These are phyloP conservation scores for Stegostoma tigrinum DNA, from an alignment of 2,113 vertebrate species.

Conservation along the genomic window DNA sequence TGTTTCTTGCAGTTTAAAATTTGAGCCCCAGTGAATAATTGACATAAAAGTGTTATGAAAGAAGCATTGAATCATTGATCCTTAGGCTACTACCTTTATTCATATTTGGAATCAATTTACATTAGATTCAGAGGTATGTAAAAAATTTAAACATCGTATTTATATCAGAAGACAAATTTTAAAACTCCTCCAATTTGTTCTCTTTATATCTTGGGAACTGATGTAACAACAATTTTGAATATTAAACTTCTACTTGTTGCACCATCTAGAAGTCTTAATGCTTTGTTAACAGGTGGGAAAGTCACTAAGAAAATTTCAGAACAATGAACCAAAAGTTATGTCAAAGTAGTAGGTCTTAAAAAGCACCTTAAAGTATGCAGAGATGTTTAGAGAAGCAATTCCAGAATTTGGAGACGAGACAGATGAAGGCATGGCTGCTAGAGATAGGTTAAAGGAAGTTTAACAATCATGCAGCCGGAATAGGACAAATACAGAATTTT, in stretches of 20 bases:
- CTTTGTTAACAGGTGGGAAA: neutral
- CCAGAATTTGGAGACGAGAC: neutral
- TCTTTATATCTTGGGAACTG: neutral
- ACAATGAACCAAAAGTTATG: neutral
- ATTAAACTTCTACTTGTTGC: neutral
- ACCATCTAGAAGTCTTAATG: neutral
- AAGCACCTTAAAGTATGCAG: neutral
- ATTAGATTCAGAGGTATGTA: neutral
- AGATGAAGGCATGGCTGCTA: neutral
- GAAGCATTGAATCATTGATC: neutral
- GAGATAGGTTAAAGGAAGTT: neutral
- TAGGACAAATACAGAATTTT: neutral
- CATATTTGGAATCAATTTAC: neutral
- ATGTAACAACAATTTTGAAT: too few species aligned
- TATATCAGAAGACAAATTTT: neutral
- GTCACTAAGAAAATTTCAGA: neutral
- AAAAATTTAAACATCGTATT: neutral
- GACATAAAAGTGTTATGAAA: neutral
- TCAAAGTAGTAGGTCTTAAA: neutral
- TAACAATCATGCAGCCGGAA: neutral
- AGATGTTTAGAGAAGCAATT: neutral
- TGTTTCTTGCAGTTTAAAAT: neutral
- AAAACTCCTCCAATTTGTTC: neutral
- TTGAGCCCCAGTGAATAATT: neutral
- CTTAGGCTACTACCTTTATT: neutral